A percentile compares a stretch with the other conserved stretches of the same genome.
Conservation (phyloP, 2,888 invertebrate species). For the Parapristionchus giblindavisi region DNA sequence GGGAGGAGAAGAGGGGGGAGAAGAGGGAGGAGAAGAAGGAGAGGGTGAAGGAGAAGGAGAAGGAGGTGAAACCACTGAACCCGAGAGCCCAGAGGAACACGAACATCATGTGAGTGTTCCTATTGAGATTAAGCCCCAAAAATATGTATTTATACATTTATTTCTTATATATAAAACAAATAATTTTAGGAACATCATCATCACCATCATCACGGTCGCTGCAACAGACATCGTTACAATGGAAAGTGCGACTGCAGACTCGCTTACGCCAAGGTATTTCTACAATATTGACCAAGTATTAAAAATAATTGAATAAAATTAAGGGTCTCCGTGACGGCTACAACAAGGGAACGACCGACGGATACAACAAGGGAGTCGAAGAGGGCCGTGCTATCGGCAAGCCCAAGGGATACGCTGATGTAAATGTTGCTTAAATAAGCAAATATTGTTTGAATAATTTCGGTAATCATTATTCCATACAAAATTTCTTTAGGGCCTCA, state of each 20-base stretch:
- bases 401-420: constrained; percentile 4
- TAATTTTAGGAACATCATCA: background rate
- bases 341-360: constrained; percentile 17
- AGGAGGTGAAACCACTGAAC: background rate
- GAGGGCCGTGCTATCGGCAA: background rate
- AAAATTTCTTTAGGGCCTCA: no score
- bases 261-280: constrained; percentile 12
- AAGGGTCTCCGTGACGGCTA: no score
- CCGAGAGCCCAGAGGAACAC: background rate
- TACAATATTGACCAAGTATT: background rate
- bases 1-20: background rate
- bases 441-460: no score
- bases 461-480: no score
- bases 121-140: background rate
- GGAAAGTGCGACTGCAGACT: background rate
- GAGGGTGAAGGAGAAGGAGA: background rate
- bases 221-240: background rate
- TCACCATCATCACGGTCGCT: constrained; percentile 11
- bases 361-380: background rate
- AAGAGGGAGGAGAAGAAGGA: background rate
- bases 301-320: background rate
- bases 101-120: background rate
- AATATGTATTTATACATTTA: no score
- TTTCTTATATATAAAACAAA: no score
- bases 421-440: no score